Evolutionary conservation across 2,797 vertebrate species (phyloP).

Genomic region (Intellagama lesueurii): DNA sequence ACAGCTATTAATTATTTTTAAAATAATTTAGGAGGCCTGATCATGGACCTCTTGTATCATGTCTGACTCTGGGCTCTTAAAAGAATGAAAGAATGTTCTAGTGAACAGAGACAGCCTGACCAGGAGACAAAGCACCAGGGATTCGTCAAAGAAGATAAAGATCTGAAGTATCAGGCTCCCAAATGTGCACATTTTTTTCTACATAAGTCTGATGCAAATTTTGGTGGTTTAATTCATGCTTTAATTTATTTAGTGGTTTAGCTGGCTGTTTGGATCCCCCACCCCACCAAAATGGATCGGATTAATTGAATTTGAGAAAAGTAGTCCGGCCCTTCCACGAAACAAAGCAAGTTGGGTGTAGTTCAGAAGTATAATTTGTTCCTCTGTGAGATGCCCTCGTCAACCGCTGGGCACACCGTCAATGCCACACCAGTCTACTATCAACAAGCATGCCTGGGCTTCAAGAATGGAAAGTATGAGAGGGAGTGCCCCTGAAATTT

Average conservation of each 20-base stretch:
- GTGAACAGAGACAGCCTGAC: background rate
- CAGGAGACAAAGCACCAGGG: background rate
- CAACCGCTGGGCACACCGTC: background rate
- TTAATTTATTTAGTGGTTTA: background rate
- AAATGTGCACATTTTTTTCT: background rate
- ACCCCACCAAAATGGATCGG: background rate
- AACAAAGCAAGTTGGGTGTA: background rate
- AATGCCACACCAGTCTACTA: conserved; percentile 18
- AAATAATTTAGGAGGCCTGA: background rate
- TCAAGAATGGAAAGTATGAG: conserved; percentile 45
- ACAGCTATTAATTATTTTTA: background rate
- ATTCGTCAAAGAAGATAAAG: background rate
- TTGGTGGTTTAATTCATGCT: background rate
- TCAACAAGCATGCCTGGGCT: conserved; percentile 21
- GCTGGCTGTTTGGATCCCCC: background rate
- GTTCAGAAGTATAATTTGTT: background rate
- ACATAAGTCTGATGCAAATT: background rate
- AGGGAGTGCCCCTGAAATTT: conserved; percentile 43
- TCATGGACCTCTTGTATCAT: background rate
- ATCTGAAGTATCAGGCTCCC: background rate
- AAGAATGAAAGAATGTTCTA: background rate
- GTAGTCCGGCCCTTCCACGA: background rate
- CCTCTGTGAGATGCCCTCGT: background rate
- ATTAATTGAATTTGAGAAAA: background rate
- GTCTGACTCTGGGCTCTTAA: background rate